Evolutionary conservation across 2,888 invertebrate species (phyloP).

Genomic region (Euzetes globulus): DNA sequence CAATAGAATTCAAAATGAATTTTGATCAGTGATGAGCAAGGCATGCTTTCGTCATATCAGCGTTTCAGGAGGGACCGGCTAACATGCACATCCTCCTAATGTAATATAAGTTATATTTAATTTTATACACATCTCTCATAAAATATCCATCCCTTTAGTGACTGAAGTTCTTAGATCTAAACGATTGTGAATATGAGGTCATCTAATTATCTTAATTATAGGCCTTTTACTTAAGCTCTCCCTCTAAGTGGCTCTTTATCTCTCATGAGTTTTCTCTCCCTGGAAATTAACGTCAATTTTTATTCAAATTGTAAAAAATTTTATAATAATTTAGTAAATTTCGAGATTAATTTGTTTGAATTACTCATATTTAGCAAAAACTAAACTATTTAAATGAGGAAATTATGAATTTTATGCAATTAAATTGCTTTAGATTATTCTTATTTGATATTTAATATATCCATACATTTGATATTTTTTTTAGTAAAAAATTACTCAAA

Average conservation of each 20-base stretch:
- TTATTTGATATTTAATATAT: too few species aligned
- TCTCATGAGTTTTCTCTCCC: background rate
- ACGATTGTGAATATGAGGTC: conserved; percentile 6
- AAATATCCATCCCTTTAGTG: background rate
- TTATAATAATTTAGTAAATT: background rate
- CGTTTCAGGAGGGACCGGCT: too few species aligned
- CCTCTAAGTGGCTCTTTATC: background rate
- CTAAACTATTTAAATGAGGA: background rate
- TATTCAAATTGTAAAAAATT: background rate
- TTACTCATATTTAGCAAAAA: background rate
- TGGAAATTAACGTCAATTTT: background rate
- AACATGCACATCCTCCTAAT: too few species aligned
- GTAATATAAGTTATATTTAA: background rate
- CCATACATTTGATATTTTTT: too few species aligned
- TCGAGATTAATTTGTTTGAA: background rate
- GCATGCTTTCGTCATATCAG: too few species aligned
- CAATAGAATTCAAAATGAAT: too few species aligned
- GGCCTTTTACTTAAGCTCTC: background rate
- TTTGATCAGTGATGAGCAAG: too few species aligned
- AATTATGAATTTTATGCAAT: background rate
- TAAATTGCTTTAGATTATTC: background rate
- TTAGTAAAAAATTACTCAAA: too few species aligned
- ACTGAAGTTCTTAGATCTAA: background rate
- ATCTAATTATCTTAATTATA: conserved; percentile 30
- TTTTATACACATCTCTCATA: background rate